Evolutionary conservation across 2,797 vertebrate genomes (phyloP).

Genomic region (Selene dorsalis): DNA sequence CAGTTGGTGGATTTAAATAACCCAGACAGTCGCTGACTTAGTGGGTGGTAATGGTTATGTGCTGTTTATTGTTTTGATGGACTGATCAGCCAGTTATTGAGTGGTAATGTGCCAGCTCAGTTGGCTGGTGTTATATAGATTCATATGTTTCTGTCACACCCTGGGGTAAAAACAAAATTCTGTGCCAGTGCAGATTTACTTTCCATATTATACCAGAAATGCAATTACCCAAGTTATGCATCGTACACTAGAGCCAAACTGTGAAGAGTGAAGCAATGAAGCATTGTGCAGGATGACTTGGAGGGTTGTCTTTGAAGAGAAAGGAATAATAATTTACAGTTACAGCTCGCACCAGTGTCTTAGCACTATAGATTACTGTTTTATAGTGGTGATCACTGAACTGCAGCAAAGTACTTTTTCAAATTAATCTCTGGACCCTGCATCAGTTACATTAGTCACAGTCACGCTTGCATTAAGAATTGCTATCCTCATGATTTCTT

Average conservation of each 20-base stretch:
- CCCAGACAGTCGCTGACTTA: not conserved
- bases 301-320: slow-evolving; percentile 4
- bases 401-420: not conserved
- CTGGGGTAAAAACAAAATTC: not conserved
- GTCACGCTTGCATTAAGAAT: not conserved
- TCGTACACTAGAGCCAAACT: not conserved
- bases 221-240: not conserved
- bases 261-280: not conserved
- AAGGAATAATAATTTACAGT: slow-evolving; percentile 3
- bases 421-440: slow-evolving; percentile 26
- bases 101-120: not conserved
- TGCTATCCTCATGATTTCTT: not conserved
- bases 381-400: slow-evolving; percentile 1
- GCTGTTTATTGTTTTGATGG: not conserved
- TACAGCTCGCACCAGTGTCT: not conserved
- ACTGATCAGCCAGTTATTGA: not conserved
- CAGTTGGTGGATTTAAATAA: not conserved
- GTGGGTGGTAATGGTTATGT: not conserved
- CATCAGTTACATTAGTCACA: slow-evolving; percentile 34
- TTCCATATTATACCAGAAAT: not conserved
- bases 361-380: not conserved
- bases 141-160: not conserved
- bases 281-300: not conserved
- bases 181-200: not conserved
- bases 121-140: not conserved